A percentile compares a stretch with the other conserved stretches of the same genome.
Conservation (phyloP, 2,888 invertebrate species). For the Hecatera dysodea region DNA sequence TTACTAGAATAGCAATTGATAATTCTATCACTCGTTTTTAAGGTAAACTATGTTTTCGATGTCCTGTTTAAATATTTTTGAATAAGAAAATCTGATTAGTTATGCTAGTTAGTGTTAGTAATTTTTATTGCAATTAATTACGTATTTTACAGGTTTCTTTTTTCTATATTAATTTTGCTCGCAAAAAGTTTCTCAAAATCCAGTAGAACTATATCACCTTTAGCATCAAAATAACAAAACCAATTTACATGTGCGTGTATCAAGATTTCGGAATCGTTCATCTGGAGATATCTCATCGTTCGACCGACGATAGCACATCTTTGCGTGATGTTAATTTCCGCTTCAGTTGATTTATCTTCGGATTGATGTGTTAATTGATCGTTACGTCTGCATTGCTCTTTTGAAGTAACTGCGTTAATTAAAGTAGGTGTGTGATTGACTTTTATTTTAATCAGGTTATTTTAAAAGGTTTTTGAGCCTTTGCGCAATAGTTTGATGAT, state of each 20-base stretch:
- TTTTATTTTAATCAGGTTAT: slow-evolving; percentile 11
- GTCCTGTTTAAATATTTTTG: not conserved
- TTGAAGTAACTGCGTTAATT: slow-evolving; percentile 25
- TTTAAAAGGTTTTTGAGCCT: not conserved
- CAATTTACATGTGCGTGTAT: slow-evolving; percentile 36
- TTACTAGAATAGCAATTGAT: too few species aligned
- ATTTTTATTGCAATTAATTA: too few species aligned
- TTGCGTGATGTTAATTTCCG: slow-evolving; percentile 64
- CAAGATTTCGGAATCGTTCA: slow-evolving; percentile 54
- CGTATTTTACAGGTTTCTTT: not conserved
- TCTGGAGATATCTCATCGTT: slow-evolving; percentile 43
- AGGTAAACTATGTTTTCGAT: not conserved
- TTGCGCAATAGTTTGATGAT: not conserved
- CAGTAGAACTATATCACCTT: not conserved
- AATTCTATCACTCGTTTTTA: not conserved
- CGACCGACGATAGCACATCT: slow-evolving; percentile 45
- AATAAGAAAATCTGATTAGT: not conserved
- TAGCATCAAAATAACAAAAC: slow-evolving; percentile 21
- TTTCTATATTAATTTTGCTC: not conserved
- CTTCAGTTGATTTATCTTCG: slow-evolving; percentile 58
- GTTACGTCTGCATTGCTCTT: slow-evolving; percentile 29
- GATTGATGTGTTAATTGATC: slow-evolving; percentile 50
- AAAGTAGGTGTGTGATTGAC: slow-evolving; percentile 3
- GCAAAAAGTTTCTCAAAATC: not conserved
- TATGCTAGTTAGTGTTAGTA: not conserved